These are phyloP conservation scores for Oxystoma pomonae DNA, from an alignment of 2,888 invertebrate genomes.

Conservation along the genomic window DNA sequence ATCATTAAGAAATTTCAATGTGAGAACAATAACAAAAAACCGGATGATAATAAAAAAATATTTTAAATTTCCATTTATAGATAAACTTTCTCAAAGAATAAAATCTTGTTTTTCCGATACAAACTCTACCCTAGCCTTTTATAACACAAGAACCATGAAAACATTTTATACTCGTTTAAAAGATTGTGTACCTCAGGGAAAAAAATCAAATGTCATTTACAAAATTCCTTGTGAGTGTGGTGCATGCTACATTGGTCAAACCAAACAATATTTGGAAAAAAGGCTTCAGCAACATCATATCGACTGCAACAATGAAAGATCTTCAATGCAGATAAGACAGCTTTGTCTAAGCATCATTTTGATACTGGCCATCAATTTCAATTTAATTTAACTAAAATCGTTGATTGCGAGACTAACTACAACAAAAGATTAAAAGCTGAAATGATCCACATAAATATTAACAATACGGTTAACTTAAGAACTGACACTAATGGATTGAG, in stretches of 20 bases:
- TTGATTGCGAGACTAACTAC: not conserved
- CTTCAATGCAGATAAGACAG: not conserved
- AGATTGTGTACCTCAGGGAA: not conserved
- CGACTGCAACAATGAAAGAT: not conserved
- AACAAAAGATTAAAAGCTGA: too few relatives aligned
- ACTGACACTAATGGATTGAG: not conserved
- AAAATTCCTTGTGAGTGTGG: not conserved
- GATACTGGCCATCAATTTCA: not conserved
- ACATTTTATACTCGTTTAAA: not conserved
- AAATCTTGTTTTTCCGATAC: not conserved
- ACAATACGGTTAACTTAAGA: not conserved
- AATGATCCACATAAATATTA: too few relatives aligned
- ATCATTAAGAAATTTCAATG: not conserved
- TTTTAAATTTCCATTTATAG: not conserved
- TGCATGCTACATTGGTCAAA: not conserved
- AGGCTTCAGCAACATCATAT: not conserved
- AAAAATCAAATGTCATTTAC: not conserved
- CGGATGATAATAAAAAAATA: not conserved
- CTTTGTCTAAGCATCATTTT: not conserved
- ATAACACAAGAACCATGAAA: not conserved
- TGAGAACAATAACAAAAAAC: not conserved
- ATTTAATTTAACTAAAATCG: not conserved
- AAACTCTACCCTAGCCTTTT: not conserved
- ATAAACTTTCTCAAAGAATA: not conserved
- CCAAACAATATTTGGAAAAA: not conserved